Conservation (phyloP, 2,888 invertebrate species). For the Allolobophora icterica region DNA sequence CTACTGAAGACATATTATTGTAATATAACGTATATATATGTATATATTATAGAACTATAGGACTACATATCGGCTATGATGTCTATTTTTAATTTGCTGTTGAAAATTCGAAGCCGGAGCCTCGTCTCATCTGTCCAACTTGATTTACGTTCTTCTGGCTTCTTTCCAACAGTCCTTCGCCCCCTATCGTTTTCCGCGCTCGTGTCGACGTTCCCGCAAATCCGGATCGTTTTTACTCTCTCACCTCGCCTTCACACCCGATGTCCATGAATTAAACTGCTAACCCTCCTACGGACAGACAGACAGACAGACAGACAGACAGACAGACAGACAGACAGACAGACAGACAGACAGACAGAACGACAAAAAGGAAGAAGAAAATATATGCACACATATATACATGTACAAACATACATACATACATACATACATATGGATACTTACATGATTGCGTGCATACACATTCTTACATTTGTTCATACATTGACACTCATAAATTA, state of each 20-base stretch:
- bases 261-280: background rate
- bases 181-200: background rate
- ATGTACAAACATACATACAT: background rate
- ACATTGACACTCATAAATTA: no score
- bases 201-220: background rate
- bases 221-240: background rate
- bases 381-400: no score
- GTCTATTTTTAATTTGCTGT: background rate
- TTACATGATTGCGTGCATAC: no score
- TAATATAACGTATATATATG: background rate
- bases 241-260: background rate
- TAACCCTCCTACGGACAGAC: background rate
- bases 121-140: background rate
- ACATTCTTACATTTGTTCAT: no score
- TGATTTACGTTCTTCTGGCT: conserved; percentile 17
- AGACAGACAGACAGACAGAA: no score
- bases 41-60: background rate
- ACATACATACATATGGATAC: background rate
- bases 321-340: no score
- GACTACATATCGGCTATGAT: background rate
- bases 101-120: background rate
- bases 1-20: no score
- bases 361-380: background rate
- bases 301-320: background rate
- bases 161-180: background rate